Percentiles rank a stretch among this genome's conserved stretches.
phyloP scores from a whole-genome alignment of 2,888 invertebrate species.

The Synanthedon tipuliformis region DNA sequence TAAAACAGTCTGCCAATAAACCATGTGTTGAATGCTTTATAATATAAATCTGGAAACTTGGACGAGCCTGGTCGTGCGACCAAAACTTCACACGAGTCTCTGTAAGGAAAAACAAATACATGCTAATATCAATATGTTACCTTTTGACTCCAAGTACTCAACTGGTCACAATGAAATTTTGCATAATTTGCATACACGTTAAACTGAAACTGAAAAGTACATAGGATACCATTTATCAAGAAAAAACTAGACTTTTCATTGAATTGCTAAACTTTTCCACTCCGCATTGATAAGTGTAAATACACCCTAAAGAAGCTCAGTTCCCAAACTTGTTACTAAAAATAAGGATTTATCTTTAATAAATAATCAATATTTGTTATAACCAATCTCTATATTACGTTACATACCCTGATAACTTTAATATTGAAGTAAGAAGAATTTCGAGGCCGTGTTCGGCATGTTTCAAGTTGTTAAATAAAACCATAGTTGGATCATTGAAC shows the following conservation, averaged over 20 bases:
- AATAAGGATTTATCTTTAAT: neutral
- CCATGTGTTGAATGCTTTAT: slow-evolving; percentile 74
- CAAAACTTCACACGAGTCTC: slow-evolving; percentile 67
- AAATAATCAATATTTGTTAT: neutral
- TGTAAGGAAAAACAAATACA: slow-evolving; percentile 16
- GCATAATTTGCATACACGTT: too few relatives aligned
- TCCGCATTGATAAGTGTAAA: too few relatives aligned
- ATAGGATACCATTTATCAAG: too few relatives aligned
- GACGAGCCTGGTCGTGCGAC: slow-evolving; percentile 56
- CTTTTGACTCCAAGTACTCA: too few relatives aligned
- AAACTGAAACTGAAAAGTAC: too few relatives aligned
- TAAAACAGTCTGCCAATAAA: slow-evolving; percentile 75
- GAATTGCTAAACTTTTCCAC: too few relatives aligned
- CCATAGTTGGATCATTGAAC: slow-evolving; percentile 72
- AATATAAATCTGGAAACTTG: slow-evolving; percentile 52
- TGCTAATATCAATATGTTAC: neutral
- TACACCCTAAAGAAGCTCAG: too few relatives aligned
- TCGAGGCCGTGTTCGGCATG: slow-evolving; percentile 67
- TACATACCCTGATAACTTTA: slow-evolving; percentile 66
- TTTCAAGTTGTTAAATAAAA: slow-evolving; percentile 69
- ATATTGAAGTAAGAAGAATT: slow-evolving; percentile 67
- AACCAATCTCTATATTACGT: too few relatives aligned
- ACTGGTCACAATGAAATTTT: too few relatives aligned
- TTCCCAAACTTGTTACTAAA: too few relatives aligned
- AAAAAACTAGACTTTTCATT: too few relatives aligned